Conservation (phyloP, 30 jellyfish, hydroid and myxozoan species). For the Chironex yamaguchii region DNA sequence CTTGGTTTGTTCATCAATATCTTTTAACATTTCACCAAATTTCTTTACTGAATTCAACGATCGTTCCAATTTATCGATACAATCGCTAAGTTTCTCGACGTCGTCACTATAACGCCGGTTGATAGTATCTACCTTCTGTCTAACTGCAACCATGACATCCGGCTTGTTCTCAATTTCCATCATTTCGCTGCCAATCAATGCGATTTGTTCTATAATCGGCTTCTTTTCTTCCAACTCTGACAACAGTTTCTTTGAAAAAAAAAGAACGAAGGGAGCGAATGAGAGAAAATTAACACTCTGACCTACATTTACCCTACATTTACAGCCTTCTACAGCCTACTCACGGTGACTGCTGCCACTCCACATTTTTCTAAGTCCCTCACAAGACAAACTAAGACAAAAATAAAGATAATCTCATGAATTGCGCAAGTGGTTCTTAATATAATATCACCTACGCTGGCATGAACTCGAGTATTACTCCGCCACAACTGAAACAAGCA, state of each 20-base stretch:
- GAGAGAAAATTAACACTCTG: too few relatives aligned
- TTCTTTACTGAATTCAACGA: conserved; percentile 58
- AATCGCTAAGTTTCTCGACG: conserved; percentile 56
- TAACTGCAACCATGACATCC: conserved; percentile 78
- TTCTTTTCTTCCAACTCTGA: conserved; percentile 67
- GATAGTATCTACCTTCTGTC: conserved; percentile 75
- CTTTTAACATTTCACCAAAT: conserved; percentile 53
- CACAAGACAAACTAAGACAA: too few relatives aligned
- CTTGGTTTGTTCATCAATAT: conserved; percentile 69
- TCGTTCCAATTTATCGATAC: conserved; percentile 70
- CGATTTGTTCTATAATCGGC: conserved; percentile 63
- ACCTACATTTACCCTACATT: too few relatives aligned
- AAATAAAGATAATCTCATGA: too few relatives aligned
- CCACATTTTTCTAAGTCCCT: too few relatives aligned
- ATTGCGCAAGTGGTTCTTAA: too few relatives aligned
- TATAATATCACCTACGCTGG: too few relatives aligned
- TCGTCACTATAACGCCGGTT: conserved; percentile 56
- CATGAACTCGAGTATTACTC: too few relatives aligned
- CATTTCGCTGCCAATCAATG: conserved; percentile 75
- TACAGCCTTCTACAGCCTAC: too few relatives aligned
- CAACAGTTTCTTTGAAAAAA: conserved; percentile 25
- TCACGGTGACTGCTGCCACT: too few relatives aligned
- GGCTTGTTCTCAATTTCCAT: conserved; percentile 85
- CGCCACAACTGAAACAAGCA: too few relatives aligned
- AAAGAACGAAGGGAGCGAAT: too few relatives aligned